phyloP scores from a whole-genome alignment of 2,797 vertebrate genomes.

The Trachurus trachurus region DNA sequence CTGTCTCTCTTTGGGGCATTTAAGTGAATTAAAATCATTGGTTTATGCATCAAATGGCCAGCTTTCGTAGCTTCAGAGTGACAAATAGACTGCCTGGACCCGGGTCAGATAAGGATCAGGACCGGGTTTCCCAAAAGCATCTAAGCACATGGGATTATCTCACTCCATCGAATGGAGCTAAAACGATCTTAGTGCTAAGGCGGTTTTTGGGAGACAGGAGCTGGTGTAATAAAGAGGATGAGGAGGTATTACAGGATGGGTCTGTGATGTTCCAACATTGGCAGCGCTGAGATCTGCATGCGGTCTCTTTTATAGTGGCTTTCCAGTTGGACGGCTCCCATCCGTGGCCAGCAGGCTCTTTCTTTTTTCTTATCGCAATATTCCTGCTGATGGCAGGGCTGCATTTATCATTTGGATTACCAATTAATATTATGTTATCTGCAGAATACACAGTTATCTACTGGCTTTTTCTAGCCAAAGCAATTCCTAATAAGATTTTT shows the following conservation, averaged over 20 bases:
- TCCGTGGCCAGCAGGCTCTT: constrained; percentile 9
- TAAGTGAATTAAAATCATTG: constrained; percentile 13
- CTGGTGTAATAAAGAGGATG: constrained; percentile 54
- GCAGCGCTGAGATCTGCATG: constrained; percentile 31
- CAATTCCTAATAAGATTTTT: not conserved
- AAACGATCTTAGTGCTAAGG: constrained; percentile 43
- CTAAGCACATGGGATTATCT: constrained; percentile 52
- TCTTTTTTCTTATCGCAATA: constrained; percentile 25
- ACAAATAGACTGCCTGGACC: constrained; percentile 20
- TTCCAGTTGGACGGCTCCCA: constrained; percentile 36
- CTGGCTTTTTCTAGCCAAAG: constrained; percentile 5
- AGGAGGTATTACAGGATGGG: constrained; percentile 41
- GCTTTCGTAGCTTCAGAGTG: not conserved
- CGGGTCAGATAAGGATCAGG: constrained; percentile 42
- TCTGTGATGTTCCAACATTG: constrained; percentile 28
- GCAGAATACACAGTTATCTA: not conserved
- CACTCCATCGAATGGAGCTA: constrained; percentile 34
- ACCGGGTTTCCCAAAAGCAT: constrained; percentile 33
- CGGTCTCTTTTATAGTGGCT: constrained; percentile 23
- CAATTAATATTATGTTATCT: constrained; percentile 13
- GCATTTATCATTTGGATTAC: constrained; percentile 33
- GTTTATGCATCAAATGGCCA: not conserved
- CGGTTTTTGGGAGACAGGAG: constrained; percentile 39
- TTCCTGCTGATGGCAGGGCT: constrained; percentile 25
- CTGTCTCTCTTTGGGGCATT: not conserved